phyloP scores from a whole-genome alignment of 2,113 vertebrate species.

The Chionomys nivalis region DNA sequence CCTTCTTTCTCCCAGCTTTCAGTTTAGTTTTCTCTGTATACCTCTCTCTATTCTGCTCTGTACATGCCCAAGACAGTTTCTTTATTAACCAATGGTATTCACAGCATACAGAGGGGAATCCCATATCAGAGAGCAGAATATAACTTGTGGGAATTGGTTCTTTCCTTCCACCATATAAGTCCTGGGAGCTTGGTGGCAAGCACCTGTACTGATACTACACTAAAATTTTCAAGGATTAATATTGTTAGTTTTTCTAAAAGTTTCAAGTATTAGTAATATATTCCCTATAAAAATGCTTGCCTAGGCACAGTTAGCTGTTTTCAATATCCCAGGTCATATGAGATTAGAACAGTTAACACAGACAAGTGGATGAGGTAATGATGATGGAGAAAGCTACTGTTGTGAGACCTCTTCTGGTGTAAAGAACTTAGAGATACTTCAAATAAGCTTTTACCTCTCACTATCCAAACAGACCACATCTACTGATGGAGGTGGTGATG shows the following conservation, averaged over 20 bases:
- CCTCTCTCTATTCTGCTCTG: too few relatives aligned
- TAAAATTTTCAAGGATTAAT: constrained; percentile 4
- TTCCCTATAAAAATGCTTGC: constrained; percentile 21
- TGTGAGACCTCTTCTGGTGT: not conserved
- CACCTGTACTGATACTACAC: not conserved
- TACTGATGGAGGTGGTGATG: constrained; percentile 43
- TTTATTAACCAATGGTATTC: too few relatives aligned
- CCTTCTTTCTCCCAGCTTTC: too few relatives aligned
- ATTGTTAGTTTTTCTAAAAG: constrained; percentile 19
- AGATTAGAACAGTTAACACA: constrained; percentile 31
- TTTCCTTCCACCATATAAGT: not conserved
- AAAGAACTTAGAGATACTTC: constrained; percentile 57
- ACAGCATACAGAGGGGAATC: too few relatives aligned
- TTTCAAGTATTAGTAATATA: not conserved
- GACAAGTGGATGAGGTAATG: not conserved
- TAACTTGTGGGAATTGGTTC: not conserved
- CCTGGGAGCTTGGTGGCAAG: not conserved
- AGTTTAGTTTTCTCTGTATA: too few relatives aligned
- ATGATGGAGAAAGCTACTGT: not conserved
- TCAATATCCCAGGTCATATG: not conserved
- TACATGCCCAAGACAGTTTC: too few relatives aligned
- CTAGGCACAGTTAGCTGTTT: not conserved
- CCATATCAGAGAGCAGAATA: not conserved
- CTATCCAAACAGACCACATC: not conserved
- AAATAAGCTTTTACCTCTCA: constrained; percentile 6